These are phyloP conservation scores for Parazoanthus darwini DNA, from an alignment of 92 coral and sea anemone genomes.

Conservation along the genomic window DNA sequence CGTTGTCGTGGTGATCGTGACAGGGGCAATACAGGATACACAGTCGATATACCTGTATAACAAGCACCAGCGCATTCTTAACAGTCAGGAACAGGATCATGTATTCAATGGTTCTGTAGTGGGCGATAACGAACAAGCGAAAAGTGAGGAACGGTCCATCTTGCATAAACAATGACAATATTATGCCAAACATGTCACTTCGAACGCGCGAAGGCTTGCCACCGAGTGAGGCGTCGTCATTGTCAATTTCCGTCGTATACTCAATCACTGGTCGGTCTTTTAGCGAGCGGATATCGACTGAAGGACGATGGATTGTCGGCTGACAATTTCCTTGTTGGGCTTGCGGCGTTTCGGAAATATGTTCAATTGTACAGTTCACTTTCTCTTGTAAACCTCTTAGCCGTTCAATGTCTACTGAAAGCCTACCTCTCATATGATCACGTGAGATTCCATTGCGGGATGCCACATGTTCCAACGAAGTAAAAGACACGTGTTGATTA, in stretches of 20 bases:
- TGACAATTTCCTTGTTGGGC: slow-evolving; percentile 3
- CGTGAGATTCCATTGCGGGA: not conserved
- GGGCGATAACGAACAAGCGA: slow-evolving; percentile 87
- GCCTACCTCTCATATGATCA: not conserved
- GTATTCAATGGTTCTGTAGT: slow-evolving; percentile 85
- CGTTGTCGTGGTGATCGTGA: slow-evolving; percentile 91
- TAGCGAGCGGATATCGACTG: slow-evolving; percentile 15
- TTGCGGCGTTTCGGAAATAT: not conserved
- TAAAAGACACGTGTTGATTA: slow-evolving; percentile 16
- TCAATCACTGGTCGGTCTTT: slow-evolving; percentile 27
- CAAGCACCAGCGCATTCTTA: slow-evolving; percentile 88
- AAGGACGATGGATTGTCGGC: slow-evolving; percentile 22
- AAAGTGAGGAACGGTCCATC: slow-evolving; percentile 94
- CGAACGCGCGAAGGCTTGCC: slow-evolving; percentile 63
- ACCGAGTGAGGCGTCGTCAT: slow-evolving; percentile 8
- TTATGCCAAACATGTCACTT: slow-evolving; percentile 78
- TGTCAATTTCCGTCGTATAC: slow-evolving; percentile 45
- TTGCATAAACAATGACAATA: slow-evolving; percentile 84
- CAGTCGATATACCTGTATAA: slow-evolving; percentile 85
- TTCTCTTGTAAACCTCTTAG: not conserved
- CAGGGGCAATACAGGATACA: slow-evolving; percentile 91
- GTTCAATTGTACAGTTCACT: not conserved
- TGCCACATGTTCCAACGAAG: slow-evolving; percentile 1
- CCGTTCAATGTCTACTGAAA: not conserved
- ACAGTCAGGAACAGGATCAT: slow-evolving; percentile 96